Base-by-base conservation (phyloP, 2,797 vertebrate species). In the Bovichtus variegatus region DNA sequence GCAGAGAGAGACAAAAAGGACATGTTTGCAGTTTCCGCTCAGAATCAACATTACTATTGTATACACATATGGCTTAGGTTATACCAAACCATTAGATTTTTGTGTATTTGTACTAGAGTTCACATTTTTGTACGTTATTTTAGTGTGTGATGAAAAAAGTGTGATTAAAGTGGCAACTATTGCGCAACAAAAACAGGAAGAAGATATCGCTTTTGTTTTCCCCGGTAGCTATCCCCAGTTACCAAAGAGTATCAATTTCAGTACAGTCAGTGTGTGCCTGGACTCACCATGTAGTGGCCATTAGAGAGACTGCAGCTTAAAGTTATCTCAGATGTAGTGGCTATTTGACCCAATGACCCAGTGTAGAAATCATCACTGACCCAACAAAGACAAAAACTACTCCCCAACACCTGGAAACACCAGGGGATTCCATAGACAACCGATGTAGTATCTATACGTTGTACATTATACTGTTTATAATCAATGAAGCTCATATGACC, bases 1-100 rank as follows among this genome's bases (percentile, higher is more conserved):
- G 55, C 31, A 63, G 21, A 55, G 23, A 65, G 18, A 80, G 15
- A 58, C 8, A 47, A 55, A 65, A 9, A 53, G 40, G 9, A 23
- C 8, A 25, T 44, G 6, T 44, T 19, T 18, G 50, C 25, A 21
- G 31, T 60, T 34, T 61, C 13, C 53, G 15, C 38, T 43, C 25
- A 69, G 23, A 69, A 21, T 34, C 34, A 31, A 34, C n/a, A 31
- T 31, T 2, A 31, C 31, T n/a, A 8, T 11, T 50, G 7, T 16
- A 18, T 50, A 3, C n/a, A n/a, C n/a, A n/a, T n/a, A n/a, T n/a
- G n/a, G n/a, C 29, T 34, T 43, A 44, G 15, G 25, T 29, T 13
- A 9, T 19, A 55, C 21, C 9, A 34, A 23, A 9, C 9, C 27
- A 13, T 25, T 31, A 9, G 0, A 7, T 29, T 0, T 62, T 16